phyloP scores from a whole-genome alignment of 1,140 invertebrate genomes.

The Polyergus mexicanus region DNA sequence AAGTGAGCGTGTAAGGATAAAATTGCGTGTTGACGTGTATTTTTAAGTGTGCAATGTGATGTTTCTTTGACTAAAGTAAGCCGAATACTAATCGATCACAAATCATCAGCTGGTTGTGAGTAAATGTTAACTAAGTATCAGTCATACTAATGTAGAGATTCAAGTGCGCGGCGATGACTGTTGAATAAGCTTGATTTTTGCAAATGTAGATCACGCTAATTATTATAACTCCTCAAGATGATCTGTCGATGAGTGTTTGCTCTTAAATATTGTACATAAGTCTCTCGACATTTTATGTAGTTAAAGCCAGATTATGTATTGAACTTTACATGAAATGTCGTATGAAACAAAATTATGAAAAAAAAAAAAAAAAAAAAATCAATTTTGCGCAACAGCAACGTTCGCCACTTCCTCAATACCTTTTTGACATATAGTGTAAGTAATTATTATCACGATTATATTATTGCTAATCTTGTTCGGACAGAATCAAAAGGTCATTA shows the following conservation, averaged over 20 bases:
- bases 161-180: slow-evolving; percentile 52
- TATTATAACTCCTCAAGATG: neutral
- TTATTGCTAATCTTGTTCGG: slow-evolving; percentile 51
- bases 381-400: slow-evolving; percentile 29
- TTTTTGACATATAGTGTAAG: slow-evolving; percentile 43
- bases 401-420: slow-evolving; percentile 42
- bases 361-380: slow-evolving; percentile 11
- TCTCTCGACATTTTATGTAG: slow-evolving; percentile 3
- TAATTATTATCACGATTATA: slow-evolving; percentile 50
- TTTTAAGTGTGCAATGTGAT: slow-evolving; percentile 33
- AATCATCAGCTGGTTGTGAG: slow-evolving; percentile 82
- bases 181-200: slow-evolving; percentile 39
- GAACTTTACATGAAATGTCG: neutral
- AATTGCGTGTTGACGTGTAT: slow-evolving; percentile 30
- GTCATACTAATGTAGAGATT: slow-evolving; percentile 45
- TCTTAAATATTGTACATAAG: slow-evolving; percentile 37
- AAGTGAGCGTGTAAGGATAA: slow-evolving; percentile 4
- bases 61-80: slow-evolving; percentile 71
- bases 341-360: neutral
- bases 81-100: slow-evolving; percentile 73
- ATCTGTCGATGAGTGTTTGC: neutral
- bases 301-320: slow-evolving; percentile 28
- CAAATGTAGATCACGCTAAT: slow-evolving; percentile 21
- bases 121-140: slow-evolving; percentile 77
- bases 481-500: slow-evolving; percentile 57